Percentiles rank a stretch among this genome's conserved stretches.
These are phyloP conservation scores for Hystrix brachyura DNA, from an alignment of 2,113 vertebrate genomes.

Conservation along the genomic window DNA sequence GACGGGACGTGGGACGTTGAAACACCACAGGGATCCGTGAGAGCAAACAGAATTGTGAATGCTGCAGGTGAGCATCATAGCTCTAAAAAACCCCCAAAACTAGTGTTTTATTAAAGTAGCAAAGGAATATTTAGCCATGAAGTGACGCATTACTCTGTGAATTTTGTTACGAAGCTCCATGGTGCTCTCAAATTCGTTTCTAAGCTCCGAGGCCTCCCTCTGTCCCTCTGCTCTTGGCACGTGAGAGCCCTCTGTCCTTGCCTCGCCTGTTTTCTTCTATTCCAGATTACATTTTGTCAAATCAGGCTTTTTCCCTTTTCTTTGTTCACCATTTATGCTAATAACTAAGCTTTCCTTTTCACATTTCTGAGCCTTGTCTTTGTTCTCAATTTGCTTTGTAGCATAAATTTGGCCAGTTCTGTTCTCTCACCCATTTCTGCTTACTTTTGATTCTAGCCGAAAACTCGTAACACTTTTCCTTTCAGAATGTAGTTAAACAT, in stretches of 20 bases:
- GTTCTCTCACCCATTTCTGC: background rate
- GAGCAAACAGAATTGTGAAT: conserved; percentile 95
- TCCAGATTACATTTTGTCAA: conserved; percentile 7
- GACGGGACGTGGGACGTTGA: conserved; percentile 96
- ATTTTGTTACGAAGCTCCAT: background rate
- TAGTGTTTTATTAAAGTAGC: background rate
- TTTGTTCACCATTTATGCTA: background rate
- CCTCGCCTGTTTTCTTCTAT: background rate
- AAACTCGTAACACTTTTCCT: background rate
- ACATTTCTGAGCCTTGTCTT: background rate
- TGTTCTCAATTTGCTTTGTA: conserved; percentile 21
- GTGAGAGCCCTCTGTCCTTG: background rate
- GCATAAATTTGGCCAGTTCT: background rate
- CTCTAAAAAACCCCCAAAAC: background rate
- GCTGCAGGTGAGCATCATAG: conserved; percentile 90
- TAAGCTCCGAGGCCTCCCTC: background rate
- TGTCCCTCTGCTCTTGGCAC: background rate
- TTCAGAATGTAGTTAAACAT: conserved; percentile 13
- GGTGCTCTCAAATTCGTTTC: background rate
- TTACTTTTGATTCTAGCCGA: background rate
- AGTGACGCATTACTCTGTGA: background rate
- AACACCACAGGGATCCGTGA: conserved; percentile 93
- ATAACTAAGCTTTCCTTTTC: background rate
- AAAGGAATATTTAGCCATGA: conserved; percentile 4
- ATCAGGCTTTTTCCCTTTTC: background rate